A percentile compares a stretch with the other conserved stretches of the same genome.
Evolutionary conservation across 2,113 vertebrate genomes (phyloP).

Genomic region (Pseudorasbora parva): DNA sequence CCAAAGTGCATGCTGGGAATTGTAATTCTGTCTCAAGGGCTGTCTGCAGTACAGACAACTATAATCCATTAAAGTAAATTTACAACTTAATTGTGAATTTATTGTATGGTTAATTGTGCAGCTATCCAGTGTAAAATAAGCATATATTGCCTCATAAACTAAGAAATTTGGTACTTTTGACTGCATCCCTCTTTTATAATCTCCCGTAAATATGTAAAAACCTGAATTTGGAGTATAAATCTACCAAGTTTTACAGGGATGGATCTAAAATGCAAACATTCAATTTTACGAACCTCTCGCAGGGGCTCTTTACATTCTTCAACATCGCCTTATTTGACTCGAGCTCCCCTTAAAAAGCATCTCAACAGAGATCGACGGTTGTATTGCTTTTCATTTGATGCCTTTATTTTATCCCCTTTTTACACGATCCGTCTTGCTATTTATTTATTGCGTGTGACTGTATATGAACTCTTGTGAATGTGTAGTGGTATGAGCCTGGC

Average conservation of each 20-base stretch:
- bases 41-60: neutral
- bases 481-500: constrained; percentile 40
- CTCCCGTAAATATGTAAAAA: neutral
- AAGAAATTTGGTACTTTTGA: neutral
- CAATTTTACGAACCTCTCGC: neutral
- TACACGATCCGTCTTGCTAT: neutral
- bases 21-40: neutral
- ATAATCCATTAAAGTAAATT: neutral
- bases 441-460: constrained; percentile 27
- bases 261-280: neutral
- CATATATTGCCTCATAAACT: neutral
- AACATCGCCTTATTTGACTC: constrained; percentile 7
- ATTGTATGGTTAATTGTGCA: neutral
- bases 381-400: constrained; percentile 38
- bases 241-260: neutral
- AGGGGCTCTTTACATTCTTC: constrained; percentile 8
- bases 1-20: neutral
- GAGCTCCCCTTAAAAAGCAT: constrained; percentile 6
- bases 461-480: constrained; percentile 47
- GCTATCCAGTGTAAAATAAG: neutral
- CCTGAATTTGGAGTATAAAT: neutral
- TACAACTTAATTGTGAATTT: neutral
- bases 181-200: neutral
- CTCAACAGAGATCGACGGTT: constrained; percentile 2
- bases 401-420: neutral